A percentile compares a stretch with the other conserved stretches of the same genome.
These are phyloP conservation scores for Cordilura impudica DNA, from an alignment of 2,888 invertebrate species.

Conservation along the genomic window DNA sequence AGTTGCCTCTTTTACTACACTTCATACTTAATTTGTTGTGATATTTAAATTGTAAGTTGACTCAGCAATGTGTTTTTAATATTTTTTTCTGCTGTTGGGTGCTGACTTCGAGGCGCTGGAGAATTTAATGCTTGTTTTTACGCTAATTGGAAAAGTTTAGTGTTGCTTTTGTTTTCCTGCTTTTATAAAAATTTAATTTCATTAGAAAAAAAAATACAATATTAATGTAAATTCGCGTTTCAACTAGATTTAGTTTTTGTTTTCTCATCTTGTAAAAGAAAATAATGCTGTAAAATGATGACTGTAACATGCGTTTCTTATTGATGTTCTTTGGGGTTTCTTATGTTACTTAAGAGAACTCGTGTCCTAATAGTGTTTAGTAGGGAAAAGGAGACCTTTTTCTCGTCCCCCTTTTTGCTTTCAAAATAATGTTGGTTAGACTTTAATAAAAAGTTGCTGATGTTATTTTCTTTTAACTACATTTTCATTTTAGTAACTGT, in stretches of 20 bases:
- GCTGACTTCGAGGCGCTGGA: conserved; percentile 26
- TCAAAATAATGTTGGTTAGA: no score
- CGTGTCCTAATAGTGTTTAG: no score
- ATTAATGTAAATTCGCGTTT: no score
- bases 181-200: background rate
- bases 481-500: no score
- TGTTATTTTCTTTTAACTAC: no score
- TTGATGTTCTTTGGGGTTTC: conserved; percentile 12
- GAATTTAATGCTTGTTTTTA: conserved; percentile 40
- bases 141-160: conserved; percentile 60
- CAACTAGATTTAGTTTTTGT: no score
- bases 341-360: no score
- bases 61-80: conserved; percentile 31
- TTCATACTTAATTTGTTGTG: background rate
- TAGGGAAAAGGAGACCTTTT: no score
- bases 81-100: conserved; percentile 6
- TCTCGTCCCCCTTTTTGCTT: no score
- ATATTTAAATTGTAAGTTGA: conserved; percentile 22
- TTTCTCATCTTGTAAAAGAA: no score
- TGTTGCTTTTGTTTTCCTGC: background rate
- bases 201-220: background rate
- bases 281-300: conserved; percentile 36
- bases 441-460: no score
- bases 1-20: background rate
- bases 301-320: conserved; percentile 36